A percentile compares a stretch with the other conserved stretches of the same genome.
These are phyloP conservation scores for Brachyhypopomus occidentalis DNA, from an alignment of 2,113 vertebrate genomes.

Conservation along the genomic window DNA sequence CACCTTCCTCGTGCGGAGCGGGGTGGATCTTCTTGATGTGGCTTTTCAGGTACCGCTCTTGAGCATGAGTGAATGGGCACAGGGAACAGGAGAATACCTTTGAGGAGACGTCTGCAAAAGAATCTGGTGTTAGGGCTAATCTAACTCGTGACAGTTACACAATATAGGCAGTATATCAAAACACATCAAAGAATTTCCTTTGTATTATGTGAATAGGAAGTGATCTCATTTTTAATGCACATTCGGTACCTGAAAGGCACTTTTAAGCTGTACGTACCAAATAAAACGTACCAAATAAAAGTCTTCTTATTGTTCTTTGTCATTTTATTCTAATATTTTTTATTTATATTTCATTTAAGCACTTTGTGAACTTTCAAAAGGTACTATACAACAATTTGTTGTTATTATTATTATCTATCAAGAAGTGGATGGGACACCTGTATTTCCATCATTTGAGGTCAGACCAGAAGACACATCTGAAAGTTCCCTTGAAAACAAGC, in stretches of 20 bases:
- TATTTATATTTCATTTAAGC: too few species aligned
- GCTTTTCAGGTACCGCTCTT: conserved; percentile 38
- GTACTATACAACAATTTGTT: too few species aligned
- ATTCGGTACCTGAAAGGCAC: neutral
- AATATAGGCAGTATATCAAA: too few species aligned
- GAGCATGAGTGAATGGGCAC: conserved; percentile 32
- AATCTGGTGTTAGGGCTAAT: neutral
- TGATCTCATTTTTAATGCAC: too few species aligned
- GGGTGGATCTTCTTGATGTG: conserved; percentile 45
- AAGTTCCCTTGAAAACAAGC: conserved; percentile 13
- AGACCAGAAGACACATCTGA: neutral
- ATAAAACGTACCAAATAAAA: neutral
- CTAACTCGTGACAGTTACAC: neutral
- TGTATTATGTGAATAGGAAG: too few species aligned
- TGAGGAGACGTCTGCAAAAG: conserved; percentile 6
- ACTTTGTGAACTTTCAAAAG: too few species aligned
- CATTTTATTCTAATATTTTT: too few species aligned
- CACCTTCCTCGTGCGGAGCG: neutral
- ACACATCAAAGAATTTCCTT: neutral
- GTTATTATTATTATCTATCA: too few species aligned
- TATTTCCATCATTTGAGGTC: neutral
- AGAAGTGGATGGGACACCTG: conserved; percentile 14
- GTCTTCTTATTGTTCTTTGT: too few species aligned
- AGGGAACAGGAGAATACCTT: conserved; percentile 20
- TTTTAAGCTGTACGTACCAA: neutral